Conservation (phyloP, 2,888 invertebrate species). For the Elysia crispata region DNA sequence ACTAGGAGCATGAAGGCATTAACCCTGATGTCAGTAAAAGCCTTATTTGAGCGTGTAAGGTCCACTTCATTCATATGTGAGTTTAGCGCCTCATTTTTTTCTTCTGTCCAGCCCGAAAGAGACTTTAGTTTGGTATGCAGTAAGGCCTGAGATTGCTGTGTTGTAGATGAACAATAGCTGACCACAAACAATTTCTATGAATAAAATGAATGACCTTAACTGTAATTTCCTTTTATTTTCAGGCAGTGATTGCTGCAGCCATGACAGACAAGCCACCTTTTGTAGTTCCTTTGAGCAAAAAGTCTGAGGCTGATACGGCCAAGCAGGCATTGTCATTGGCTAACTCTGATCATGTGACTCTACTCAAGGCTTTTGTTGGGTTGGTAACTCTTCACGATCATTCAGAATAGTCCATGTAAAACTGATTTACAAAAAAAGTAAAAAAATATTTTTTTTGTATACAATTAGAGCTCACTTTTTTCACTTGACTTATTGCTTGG, state of each 20-base stretch:
- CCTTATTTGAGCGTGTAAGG: no score
- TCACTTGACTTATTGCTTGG: not conserved
- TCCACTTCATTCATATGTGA: no score
- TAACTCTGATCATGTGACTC: conserved; percentile 71
- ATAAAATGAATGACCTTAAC: no score
- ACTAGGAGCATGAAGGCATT: no score
- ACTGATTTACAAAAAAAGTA: no score
- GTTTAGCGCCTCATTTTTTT: no score
- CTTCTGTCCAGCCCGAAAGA: no score
- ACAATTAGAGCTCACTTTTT: not conserved
- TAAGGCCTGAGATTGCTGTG: no score
- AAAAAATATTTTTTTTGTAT: not conserved
- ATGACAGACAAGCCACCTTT: conserved; percentile 76
- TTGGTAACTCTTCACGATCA: conserved; percentile 46
- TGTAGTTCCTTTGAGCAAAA: conserved; percentile 69
- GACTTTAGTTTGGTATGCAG: no score
- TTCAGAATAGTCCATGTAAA: not conserved
- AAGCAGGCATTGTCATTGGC: conserved; percentile 66
- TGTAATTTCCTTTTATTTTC: conserved; percentile 28
- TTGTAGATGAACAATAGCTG: no score
- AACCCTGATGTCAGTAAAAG: no score
- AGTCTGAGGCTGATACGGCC: conserved; percentile 67
- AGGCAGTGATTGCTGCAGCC: conserved; percentile 75
- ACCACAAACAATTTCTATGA: no score
- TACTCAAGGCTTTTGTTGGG: conserved; percentile 70